A percentile compares a stretch with the other conserved stretches of the same genome.
These are phyloP conservation scores for Triplophysa rosa DNA, from an alignment of 2,113 vertebrate genomes.

Conservation along the genomic window DNA sequence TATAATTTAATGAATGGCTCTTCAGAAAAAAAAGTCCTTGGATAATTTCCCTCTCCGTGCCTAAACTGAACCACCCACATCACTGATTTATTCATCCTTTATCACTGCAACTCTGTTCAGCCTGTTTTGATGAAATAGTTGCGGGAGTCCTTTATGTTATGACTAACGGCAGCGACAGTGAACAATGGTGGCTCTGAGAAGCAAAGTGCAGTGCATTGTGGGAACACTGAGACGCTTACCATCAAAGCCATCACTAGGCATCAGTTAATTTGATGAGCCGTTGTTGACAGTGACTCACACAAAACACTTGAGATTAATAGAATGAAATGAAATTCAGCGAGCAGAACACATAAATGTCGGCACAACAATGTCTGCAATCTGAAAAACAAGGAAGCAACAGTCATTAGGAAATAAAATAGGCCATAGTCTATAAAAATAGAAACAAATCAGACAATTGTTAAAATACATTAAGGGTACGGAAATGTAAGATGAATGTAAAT, in stretches of 20 bases:
- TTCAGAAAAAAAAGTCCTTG: slow-evolving; percentile 33
- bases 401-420: not conserved
- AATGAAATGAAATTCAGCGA: not conserved
- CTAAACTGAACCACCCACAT: slow-evolving; percentile 48
- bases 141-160: slow-evolving; percentile 28
- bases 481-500: too few species aligned
- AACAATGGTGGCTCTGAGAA: slow-evolving; percentile 30
- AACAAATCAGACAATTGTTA: too few species aligned
- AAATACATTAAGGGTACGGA: too few species aligned
- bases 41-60: slow-evolving; percentile 18
- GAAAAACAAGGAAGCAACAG: not conserved
- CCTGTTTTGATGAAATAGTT: slow-evolving; percentile 24
- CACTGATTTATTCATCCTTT: slow-evolving; percentile 30
- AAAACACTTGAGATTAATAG: slow-evolving; percentile 11
- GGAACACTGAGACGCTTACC: not conserved
- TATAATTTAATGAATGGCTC: slow-evolving; percentile 4
- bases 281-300: slow-evolving; percentile 15
- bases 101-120: slow-evolving; percentile 4
- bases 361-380: too few species aligned
- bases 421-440: too few species aligned
- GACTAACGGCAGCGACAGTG: not conserved
- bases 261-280: slow-evolving; percentile 20
- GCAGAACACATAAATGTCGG: not conserved
- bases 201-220: slow-evolving; percentile 24
- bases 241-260: slow-evolving; percentile 30